Base-by-base conservation (phyloP, 2,113 vertebrate genomes). In the Haemorhous mexicanus region DNA sequence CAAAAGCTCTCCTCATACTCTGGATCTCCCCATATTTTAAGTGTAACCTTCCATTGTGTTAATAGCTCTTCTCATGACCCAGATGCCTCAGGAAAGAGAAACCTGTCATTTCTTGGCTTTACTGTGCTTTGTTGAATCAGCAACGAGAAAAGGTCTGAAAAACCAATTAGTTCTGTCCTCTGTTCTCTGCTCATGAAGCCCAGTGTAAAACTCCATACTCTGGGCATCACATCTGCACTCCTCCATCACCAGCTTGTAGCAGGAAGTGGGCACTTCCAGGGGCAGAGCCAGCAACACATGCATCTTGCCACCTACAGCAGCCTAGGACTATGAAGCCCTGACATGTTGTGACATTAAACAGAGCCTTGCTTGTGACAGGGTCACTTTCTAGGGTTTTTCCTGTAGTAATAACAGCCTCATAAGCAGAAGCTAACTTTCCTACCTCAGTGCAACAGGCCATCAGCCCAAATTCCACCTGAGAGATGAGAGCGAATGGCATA, bases 171-270 rank as follows among this genome's bases (percentile, higher is more conserved):
- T 61, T 88, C 52, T 75, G 37, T 26, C 26, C 19, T 39, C 18
- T 44, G 9, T 37, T 72, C 52, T 22, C 47, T 67, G 35, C 39
- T 75, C 5, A 1, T 21, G 43, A 32, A 72, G 30, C 43, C n/a
- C 56, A 78, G 35, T 0, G 0, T 37, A 43, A 70, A 81, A 43
- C 23, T 46, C 10, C 19, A 27, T 49, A 39, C 23, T 41, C 30
- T 35, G 24, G 7, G 6, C 50, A 73, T 30, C 41, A 52, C 21
- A 28, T 56, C 33, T 76, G 27, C 62, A 33, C 2, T 2, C 41
- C 67, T 78, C 52, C 52, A 6, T 50, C 58, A 75, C 16, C 64
- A 64, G 22, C 41, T 15, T n/a, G 10, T 56, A 41, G 53, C 16
- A 81, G 63, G 47, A 89, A 64, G 63, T 35, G n/a, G 28, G 8